Evolutionary conservation across 2,113 vertebrate species (phyloP).

Genomic region (Manacus vitellinus): DNA sequence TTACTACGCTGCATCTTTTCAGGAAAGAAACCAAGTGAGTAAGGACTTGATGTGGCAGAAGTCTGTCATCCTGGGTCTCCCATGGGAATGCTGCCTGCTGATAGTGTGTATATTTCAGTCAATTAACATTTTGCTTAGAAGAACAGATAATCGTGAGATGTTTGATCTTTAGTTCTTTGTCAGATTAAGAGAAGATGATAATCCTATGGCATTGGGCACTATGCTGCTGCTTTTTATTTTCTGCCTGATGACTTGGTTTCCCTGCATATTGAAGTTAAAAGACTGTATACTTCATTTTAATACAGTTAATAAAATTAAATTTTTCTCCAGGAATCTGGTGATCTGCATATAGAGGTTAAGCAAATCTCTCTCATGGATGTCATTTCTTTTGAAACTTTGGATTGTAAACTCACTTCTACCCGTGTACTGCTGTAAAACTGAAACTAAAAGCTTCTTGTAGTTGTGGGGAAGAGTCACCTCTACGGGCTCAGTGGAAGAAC

Average conservation of each 20-base stretch:
- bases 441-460: not conserved
- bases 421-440: not conserved
- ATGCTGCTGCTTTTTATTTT: not conserved
- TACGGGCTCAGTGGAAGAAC: not conserved
- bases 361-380: not conserved
- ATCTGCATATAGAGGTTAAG: not conserved
- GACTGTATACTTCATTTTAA: not conserved
- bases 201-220: not conserved
- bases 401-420: not conserved
- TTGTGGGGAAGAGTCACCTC: not conserved
- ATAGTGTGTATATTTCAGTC: not conserved
- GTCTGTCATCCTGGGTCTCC: not conserved
- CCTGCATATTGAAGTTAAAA: not conserved
- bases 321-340: not conserved
- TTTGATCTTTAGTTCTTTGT: slow-evolving; percentile 1
- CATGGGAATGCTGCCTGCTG: not conserved
- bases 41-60: not conserved
- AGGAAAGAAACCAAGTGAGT: not conserved
- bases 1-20: not conserved
- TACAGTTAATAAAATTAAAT: not conserved
- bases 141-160: not conserved
- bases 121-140: not conserved
- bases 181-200: not conserved
- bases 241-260: not conserved
- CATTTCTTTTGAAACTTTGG: not conserved